Conservation (phyloP, 2,888 invertebrate genomes). For the Drosophila mayaguana region DNA sequence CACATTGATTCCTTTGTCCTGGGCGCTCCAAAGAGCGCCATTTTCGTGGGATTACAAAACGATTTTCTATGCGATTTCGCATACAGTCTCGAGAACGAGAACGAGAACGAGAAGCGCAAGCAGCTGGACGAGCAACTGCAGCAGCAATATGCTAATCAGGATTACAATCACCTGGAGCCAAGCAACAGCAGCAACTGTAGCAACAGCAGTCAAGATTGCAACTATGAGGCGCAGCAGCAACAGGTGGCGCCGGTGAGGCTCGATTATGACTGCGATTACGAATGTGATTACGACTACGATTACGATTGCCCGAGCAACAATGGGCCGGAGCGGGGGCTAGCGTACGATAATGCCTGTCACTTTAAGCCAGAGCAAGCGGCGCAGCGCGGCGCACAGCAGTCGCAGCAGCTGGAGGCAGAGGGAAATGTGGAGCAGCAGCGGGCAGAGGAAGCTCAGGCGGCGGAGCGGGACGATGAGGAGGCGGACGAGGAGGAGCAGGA, state of each 20-base stretch:
- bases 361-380: conserved; percentile 18
- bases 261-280: conserved; percentile 51
- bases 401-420: conserved; percentile 4
- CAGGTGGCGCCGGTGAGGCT: conserved; percentile 27
- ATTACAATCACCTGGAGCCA: conserved; percentile 10
- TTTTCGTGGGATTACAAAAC: conserved; percentile 84
- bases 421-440: background rate
- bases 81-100: conserved; percentile 61
- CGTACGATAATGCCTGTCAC: conserved; percentile 26
- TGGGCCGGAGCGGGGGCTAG: conserved; percentile 25
- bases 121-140: conserved; percentile 9
- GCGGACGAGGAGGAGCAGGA: conserved; percentile 15
- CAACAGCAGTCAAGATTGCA: conserved; percentile 7
- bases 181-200: conserved; percentile 8
- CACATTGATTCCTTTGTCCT: conserved; percentile 84
- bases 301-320: conserved; percentile 47
- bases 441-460: background rate
- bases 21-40: conserved; percentile 83
- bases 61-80: conserved; percentile 79
- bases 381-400: background rate
- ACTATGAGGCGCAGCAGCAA: conserved; percentile 32
- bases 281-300: conserved; percentile 56
- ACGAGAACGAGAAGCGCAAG: conserved; percentile 40
- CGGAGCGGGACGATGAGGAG: background rate
- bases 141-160: conserved; percentile 7